These are phyloP conservation scores for Tryphoninae sp. DNA, from an alignment of 2,888 invertebrate genomes.

Conservation along the genomic window DNA sequence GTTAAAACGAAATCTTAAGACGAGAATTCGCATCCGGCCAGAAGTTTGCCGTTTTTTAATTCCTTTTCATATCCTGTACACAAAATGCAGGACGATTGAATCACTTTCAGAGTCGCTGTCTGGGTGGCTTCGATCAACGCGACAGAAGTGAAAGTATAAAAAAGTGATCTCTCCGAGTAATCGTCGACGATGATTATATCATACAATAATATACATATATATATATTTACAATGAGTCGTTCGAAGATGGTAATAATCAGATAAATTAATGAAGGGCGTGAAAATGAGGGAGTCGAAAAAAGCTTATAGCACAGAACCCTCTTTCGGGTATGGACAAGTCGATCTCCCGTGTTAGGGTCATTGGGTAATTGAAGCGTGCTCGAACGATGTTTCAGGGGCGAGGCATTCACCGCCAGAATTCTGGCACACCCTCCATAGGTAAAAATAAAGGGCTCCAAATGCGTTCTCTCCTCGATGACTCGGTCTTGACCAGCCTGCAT, in stretches of 20 bases:
- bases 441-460: conserved; percentile 25
- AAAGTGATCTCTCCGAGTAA: conserved; percentile 22
- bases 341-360: conserved; percentile 41
- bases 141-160: conserved; percentile 20
- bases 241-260: conserved; percentile 32
- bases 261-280: conserved; percentile 61
- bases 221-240: conserved; percentile 3
- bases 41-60: conserved; percentile 47
- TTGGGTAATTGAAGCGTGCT: conserved; percentile 56
- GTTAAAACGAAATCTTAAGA: conserved; percentile 51
- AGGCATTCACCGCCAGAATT: conserved; percentile 32
- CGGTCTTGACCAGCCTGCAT: conserved; percentile 35
- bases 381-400: conserved; percentile 54
- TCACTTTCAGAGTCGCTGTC: conserved; percentile 73
- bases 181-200: conserved; percentile 31
- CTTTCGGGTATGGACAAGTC: conserved; percentile 9
- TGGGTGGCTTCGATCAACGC: conserved; percentile 20
- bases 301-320: background rate
- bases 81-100: conserved; percentile 69
- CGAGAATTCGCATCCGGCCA: conserved; percentile 60
- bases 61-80: conserved; percentile 13
- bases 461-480: conserved; percentile 46
- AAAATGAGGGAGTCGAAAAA: conserved; percentile 55
- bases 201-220: conserved; percentile 11
- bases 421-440: conserved; percentile 47